Conservation (phyloP, 2,888 invertebrate species). For the Pachydiplax longipennis region DNA sequence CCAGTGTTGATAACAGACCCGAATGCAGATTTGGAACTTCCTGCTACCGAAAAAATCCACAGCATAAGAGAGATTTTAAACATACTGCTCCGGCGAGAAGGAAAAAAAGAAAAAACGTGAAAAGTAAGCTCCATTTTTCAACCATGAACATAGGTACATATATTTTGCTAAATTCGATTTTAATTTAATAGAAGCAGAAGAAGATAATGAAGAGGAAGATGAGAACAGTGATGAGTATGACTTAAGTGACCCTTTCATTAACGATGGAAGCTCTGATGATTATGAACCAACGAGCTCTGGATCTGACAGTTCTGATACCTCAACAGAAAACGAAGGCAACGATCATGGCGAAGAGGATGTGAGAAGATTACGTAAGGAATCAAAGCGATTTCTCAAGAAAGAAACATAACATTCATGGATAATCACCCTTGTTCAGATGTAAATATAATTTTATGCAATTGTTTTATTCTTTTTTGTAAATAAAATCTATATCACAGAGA, state of each 20-base stretch:
- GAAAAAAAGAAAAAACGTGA: constrained; percentile 46
- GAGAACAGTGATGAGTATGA: constrained; percentile 57
- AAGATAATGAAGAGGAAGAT: background rate
- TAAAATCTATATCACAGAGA: too few species aligned
- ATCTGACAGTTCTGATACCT: constrained; percentile 55
- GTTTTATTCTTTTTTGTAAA: too few species aligned
- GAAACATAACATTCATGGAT: constrained; percentile 44
- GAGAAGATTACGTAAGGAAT: constrained; percentile 49
- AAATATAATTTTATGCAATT: too few species aligned
- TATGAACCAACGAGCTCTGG: constrained; percentile 60
- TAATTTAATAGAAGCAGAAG: background rate
- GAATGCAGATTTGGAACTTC: constrained; percentile 66
- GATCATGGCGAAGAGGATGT: constrained; percentile 48
- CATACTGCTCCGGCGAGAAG: constrained; percentile 54
- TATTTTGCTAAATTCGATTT: background rate
- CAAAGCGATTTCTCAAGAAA: constrained; percentile 48
- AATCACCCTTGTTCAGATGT: too few species aligned
- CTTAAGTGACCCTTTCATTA: constrained; percentile 61
- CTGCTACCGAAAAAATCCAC: constrained; percentile 67
- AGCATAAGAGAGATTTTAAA: constrained; percentile 66
- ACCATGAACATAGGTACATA: background rate
- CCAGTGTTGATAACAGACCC: constrained; percentile 59
- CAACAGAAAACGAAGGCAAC: constrained; percentile 50
- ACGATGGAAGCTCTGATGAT: constrained; percentile 62
- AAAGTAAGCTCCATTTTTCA: background rate